Base-by-base conservation (phyloP, 2,797 vertebrate genomes). In the Catharus ustulatus region DNA sequence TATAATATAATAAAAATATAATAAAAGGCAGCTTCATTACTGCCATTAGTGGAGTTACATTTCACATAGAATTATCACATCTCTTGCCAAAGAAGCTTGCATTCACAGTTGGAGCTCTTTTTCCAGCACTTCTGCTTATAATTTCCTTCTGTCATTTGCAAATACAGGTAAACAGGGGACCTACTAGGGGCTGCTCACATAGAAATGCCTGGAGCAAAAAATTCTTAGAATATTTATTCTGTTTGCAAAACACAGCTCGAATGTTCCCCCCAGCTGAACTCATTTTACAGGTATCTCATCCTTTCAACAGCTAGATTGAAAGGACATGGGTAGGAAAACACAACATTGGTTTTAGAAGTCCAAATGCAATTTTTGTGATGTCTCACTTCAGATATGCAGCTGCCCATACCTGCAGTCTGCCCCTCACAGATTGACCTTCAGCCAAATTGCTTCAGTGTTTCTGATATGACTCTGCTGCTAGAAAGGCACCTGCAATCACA, bases 131-230 rank as follows among this genome's bases (percentile, higher is more conserved):
- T 42, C 18, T 71, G 29, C 26, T 66, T 52, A 18, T 42, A 81
- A 64, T 77, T 71, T 81, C 7, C 5, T 9, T 66, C 24, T 34
- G 8, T 36, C 22, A 74, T 78, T 68, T 74, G 61, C 52, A 80
- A 48, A 59, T 32, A 45, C 1, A 79, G n/a, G n/a, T 72, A 94
- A 93, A 72, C 29, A 52, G 36, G 9, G 22, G 18, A 73, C 16
- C 9, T 57, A 2, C 10, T 2, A 2, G 5, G 7, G 4, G 0
- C 2, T 1, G 0, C 21, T 91, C 30, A n/a, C 8, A 40, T 5
- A 43, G 11, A 81, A 89, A 68, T 21, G 15, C 57, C 64, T 48
- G 48, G 29, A 78, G 63, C 34, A 89, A 75, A 46, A 75, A 11
- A 72, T 57, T 75, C 43, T n/a, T 43, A 34, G 14, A 48, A 76